Conservation (phyloP, 2,888 invertebrate genomes). For the Coecobrya sp. region DNA sequence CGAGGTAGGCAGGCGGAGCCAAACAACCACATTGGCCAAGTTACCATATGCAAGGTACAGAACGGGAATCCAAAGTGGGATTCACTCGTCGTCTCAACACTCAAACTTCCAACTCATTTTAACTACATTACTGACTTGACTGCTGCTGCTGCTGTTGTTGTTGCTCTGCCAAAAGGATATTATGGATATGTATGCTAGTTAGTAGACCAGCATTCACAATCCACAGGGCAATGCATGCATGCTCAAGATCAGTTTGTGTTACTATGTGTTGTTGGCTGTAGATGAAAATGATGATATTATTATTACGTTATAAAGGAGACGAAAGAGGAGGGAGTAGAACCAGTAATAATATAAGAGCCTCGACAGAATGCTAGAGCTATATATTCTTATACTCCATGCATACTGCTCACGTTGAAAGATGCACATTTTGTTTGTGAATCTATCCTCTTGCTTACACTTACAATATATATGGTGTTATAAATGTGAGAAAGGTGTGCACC, state of each 20-base stretch:
- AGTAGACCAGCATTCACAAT: background rate
- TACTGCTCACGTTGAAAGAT: conserved; percentile 24
- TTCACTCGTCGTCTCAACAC: conserved; percentile 73
- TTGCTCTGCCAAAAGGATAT: background rate
- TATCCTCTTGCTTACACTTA: too few species aligned
- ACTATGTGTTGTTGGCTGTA: background rate
- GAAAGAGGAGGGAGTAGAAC: conserved; percentile 42
- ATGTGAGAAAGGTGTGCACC: conserved; percentile 64
- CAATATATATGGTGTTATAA: too few species aligned
- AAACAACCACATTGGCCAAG: conserved; percentile 84
- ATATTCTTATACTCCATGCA: background rate
- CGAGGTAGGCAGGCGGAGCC: conserved; percentile 85
- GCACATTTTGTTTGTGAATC: too few species aligned
- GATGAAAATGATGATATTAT: background rate
- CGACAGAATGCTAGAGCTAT: too few species aligned
- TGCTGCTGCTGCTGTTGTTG: conserved; percentile 15
- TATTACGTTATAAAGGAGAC: conserved; percentile 3
- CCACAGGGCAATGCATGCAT: background rate
- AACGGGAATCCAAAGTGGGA: conserved; percentile 66
- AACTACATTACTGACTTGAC: conserved; percentile 70
- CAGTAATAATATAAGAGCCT: conserved; percentile 37
- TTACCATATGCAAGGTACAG: conserved; percentile 49
- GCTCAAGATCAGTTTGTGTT: background rate
- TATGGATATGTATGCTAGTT: background rate
- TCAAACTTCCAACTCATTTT: conserved; percentile 70